Base-by-base conservation (phyloP, 1,140 invertebrate genomes). In the Anastrepha ludens region DNA sequence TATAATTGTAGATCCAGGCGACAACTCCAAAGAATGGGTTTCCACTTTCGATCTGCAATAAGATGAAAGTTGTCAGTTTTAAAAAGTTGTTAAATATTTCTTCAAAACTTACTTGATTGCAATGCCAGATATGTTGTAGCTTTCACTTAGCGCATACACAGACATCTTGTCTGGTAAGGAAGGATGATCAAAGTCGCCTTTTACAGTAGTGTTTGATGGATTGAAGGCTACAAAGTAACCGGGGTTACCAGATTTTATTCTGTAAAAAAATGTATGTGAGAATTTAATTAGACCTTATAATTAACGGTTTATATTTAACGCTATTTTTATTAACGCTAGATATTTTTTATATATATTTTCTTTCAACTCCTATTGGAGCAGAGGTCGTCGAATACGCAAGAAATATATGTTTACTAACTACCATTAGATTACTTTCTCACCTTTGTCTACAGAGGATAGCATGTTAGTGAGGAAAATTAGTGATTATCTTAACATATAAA, bases 161-260 rank as follows among this genome's bases (percentile, higher is more conserved):
- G 94, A 95, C 88, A 96, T 93, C 89, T 96, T 95, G 3, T 94
- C 92, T 0, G 95, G 93, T 8, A 96, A 89, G 39, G 93, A 89
- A 13, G 94, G 90, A 1, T 88, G 88, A 1, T 90, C 93, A 17
- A 96, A 93, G 90, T 96, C 94, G n/a, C 94, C 93, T 2, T 86
- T 89, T 2, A 92, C 92, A 1, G 89, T 89, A n/a, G 93, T 70
- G 11, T 94, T 90, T 59, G 93, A 94, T 60, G 95, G 95, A 93
- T 96, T 96, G 62, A 95, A 94, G 0, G 94, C 94, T 2, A 97
- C 95, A 85, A 97, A 92, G 90, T 94, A 95, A 11, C 96, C 96
- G 7, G 96, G 96, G 91, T 95, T 95, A 58, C 96, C 96, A 89
- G 95, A 95, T 89, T 95, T 95, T 81, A 96, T 92, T 93, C 96